Evolutionary conservation across 2,113 vertebrate species (phyloP).

Genomic region (Suncus etruscus): DNA sequence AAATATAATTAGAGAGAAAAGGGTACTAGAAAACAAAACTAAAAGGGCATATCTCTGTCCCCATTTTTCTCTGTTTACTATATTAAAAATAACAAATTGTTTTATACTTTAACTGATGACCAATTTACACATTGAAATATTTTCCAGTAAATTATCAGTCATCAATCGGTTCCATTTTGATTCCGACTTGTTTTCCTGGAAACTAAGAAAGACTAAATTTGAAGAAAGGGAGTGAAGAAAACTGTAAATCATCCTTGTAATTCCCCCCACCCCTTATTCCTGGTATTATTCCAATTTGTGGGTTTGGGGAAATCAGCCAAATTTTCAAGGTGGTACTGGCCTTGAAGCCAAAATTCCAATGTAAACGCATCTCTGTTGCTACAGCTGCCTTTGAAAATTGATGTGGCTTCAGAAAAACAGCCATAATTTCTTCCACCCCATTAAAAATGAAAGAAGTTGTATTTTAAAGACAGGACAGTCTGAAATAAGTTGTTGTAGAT

Average conservation of each 20-base stretch:
- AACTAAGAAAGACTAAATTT: constrained; percentile 57
- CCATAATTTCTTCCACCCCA: constrained; percentile 66
- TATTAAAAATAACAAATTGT: not conserved
- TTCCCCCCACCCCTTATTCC: constrained; percentile 65
- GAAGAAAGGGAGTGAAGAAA: constrained; percentile 55
- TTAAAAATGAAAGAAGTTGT: constrained; percentile 59
- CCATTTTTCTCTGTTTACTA: not conserved
- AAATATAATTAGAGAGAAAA: not conserved
- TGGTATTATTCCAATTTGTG: constrained; percentile 74
- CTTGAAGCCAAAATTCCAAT: constrained; percentile 78
- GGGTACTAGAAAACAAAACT: not conserved
- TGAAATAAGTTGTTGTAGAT: constrained; percentile 38
- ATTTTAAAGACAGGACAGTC: constrained; percentile 26
- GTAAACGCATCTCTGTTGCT: constrained; percentile 69
- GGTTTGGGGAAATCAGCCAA: constrained; percentile 79
- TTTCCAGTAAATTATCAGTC: constrained; percentile 38
- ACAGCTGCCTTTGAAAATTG: constrained; percentile 71
- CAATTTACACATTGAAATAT: constrained; percentile 40
- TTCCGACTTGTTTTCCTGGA: constrained; percentile 67
- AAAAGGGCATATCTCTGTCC: not conserved
- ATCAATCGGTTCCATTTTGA: constrained; percentile 43
- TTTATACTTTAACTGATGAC: constrained; percentile 36
- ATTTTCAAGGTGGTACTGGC: constrained; percentile 77
- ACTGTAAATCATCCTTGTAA: constrained; percentile 71
- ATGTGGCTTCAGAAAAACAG: constrained; percentile 68